These are phyloP conservation scores for Eubasilissa regina DNA, from an alignment of 1,140 invertebrate species.

Conservation along the genomic window DNA sequence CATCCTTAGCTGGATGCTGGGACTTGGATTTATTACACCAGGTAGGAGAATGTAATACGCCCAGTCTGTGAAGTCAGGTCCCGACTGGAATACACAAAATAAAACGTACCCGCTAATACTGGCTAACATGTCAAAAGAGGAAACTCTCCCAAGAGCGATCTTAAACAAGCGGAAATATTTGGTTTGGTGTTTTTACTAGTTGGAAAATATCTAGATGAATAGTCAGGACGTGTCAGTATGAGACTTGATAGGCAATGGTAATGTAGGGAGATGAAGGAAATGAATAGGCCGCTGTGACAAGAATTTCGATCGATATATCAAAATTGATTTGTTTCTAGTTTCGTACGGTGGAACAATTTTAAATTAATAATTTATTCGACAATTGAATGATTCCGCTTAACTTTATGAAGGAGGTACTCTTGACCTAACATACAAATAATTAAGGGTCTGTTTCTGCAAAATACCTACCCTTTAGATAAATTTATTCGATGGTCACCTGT, in stretches of 20 bases:
- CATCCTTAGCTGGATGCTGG: constrained; percentile 42
- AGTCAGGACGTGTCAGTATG: background rate
- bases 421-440: too few species aligned
- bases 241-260: constrained; percentile 23
- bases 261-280: constrained; percentile 4
- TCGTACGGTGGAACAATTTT: background rate
- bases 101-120: background rate
- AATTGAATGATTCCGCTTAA: too few species aligned
- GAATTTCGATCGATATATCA: constrained; percentile 31
- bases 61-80: constrained; percentile 30
- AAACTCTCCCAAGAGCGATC: background rate
- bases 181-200: background rate
- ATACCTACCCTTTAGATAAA: too few species aligned
- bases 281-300: constrained; percentile 38
- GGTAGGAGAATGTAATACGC: constrained; percentile 48
- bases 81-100: background rate
- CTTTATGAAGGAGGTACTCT: too few species aligned
- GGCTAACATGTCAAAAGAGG: background rate
- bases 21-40: constrained; percentile 53
- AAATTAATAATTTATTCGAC: constrained; percentile 12
- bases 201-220: background rate
- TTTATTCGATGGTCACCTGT: too few species aligned
- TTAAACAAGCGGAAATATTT: too few species aligned
- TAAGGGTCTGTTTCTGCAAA: too few species aligned
- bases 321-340: constrained; percentile 30